Conservation (phyloP, 2,888 invertebrate species). For the Mythimna pallens region DNA sequence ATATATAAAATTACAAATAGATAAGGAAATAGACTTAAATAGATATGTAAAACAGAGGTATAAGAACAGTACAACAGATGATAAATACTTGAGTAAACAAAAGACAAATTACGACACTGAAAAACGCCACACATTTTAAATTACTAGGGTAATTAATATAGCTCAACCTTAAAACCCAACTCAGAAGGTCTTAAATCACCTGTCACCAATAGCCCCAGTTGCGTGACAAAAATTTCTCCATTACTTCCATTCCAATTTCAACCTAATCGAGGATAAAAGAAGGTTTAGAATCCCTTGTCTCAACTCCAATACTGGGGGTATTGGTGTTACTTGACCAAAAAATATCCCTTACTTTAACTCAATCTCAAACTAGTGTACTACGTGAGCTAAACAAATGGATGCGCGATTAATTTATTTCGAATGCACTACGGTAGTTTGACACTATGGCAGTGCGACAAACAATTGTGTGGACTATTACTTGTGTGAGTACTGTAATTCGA, state of each 20-base stretch:
- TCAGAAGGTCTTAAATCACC: not conserved
- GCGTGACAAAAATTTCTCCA: not conserved
- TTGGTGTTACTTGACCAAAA: not conserved
- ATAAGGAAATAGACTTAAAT: conserved; percentile 20
- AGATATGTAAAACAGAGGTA: conserved; percentile 18
- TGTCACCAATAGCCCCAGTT: not conserved
- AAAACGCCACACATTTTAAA: conserved; percentile 1
- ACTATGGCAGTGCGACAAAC: no score
- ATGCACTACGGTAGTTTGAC: no score
- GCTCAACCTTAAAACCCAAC: conserved; percentile 2
- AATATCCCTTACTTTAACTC: no score
- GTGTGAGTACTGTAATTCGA: no score
- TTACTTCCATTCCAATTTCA: not conserved
- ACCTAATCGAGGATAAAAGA: not conserved
- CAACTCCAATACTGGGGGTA: not conserved
- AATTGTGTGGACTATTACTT: no score
- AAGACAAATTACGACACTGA: not conserved
- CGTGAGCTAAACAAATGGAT: no score
- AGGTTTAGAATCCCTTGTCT: not conserved
- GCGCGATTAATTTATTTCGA: no score
- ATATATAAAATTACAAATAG: conserved; percentile 25
- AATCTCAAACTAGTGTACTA: no score
- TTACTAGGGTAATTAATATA: not conserved
- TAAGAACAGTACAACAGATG: conserved; percentile 10
- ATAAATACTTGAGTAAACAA: conserved; percentile 17